Conservation (phyloP, 2,797 vertebrate species). For the Gallinago solitaria region DNA sequence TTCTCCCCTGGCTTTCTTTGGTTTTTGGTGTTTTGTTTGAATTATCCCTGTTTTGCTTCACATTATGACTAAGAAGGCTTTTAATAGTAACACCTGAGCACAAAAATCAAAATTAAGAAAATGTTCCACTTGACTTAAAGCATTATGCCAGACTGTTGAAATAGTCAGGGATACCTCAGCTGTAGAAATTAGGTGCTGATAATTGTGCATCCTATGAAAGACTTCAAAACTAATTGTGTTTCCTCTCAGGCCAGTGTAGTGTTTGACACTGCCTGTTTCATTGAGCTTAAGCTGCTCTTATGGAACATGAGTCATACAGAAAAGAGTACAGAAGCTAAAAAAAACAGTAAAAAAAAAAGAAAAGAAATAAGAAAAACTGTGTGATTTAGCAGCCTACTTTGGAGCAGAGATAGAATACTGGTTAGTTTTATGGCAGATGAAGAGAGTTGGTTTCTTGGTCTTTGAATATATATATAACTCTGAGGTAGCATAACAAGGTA, state of each 20-base stretch:
- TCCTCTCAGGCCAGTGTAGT: neutral
- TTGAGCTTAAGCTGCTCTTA: neutral
- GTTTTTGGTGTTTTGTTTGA: neutral
- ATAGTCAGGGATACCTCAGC: neutral
- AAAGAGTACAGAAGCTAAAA: neutral
- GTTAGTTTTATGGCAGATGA: neutral
- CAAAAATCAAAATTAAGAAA: constrained; percentile 16
- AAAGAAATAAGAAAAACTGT: neutral
- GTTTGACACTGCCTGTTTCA: neutral
- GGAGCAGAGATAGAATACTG: neutral
- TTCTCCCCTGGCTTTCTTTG: neutral
- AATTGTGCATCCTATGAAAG: neutral
- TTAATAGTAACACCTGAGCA: constrained; percentile 39
- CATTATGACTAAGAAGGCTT: neutral
- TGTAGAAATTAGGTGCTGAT: neutral
- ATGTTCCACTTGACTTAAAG: constrained; percentile 1
- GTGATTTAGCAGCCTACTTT: neutral
- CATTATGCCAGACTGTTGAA: neutral
- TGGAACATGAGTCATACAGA: neutral
- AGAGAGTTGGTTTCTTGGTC: neutral
- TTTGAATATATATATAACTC: neutral
- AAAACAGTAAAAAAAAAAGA: neutral
- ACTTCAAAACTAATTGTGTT: neutral
- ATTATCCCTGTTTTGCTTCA: neutral
- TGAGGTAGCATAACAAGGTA: constrained; percentile 8